phyloP scores from a whole-genome alignment of 2,888 invertebrate genomes.

The Bugula neritina region DNA sequence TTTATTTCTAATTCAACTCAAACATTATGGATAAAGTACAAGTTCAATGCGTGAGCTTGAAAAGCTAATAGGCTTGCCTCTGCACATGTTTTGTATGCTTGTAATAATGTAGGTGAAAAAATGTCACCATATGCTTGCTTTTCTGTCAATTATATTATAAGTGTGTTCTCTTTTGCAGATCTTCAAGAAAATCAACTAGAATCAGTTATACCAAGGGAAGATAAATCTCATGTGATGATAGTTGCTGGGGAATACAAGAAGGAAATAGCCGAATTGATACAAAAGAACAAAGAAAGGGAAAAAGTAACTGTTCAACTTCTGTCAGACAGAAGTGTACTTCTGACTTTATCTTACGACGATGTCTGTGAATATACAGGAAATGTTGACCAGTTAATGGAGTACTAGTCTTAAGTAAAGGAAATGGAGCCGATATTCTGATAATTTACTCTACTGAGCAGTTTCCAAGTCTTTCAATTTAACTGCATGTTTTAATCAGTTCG shows the following conservation, averaged over 20 bases:
- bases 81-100: no score
- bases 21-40: no score
- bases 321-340: conserved; percentile 45
- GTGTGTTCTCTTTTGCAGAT: conserved; percentile 35
- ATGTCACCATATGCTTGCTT: no score
- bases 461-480: no score
- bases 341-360: conserved; percentile 50
- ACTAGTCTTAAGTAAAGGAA: no score
- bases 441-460: no score
- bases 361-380: conserved; percentile 55
- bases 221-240: conserved; percentile 48
- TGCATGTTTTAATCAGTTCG: no score
- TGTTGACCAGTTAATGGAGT: conserved; percentile 43
- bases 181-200: conserved; percentile 50
- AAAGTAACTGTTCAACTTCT: conserved; percentile 52
- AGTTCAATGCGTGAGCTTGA: no score
- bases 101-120: no score
- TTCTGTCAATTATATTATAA: neutral
- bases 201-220: conserved; percentile 52
- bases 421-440: no score
- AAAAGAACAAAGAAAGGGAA: conserved; percentile 49
- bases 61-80: no score
- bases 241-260: conserved; percentile 46
- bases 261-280: conserved; percentile 45
- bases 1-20: no score